phyloP scores from a whole-genome alignment of 2,888 invertebrate genomes.

The Colletes collaris region DNA sequence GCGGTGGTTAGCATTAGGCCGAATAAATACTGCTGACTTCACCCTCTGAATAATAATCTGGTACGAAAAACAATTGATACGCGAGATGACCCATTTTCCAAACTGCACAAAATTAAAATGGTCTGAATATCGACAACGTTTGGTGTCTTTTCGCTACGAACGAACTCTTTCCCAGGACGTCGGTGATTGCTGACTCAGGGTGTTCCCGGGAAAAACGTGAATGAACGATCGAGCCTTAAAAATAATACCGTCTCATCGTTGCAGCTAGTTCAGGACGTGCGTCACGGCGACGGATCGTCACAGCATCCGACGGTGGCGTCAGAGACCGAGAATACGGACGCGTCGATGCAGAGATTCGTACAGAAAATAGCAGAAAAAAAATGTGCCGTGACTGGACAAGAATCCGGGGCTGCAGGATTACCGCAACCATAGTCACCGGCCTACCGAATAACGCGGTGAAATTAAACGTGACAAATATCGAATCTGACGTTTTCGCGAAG shows the following conservation, averaged over 20 bases:
- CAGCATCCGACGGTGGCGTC: slow-evolving; percentile 53
- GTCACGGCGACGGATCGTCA: slow-evolving; percentile 42
- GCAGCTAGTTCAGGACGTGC: slow-evolving; percentile 42
- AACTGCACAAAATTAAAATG: too few species aligned
- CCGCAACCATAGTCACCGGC: too few species aligned
- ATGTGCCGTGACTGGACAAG: too few species aligned
- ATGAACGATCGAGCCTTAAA: slow-evolving; percentile 72
- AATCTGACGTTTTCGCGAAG: background rate
- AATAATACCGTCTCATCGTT: slow-evolving; percentile 59
- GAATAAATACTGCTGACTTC: background rate
- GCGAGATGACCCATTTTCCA: too few species aligned
- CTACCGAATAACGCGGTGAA: background rate
- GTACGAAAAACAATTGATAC: too few species aligned
- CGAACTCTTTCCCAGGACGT: slow-evolving; percentile 44
- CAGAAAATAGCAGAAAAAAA: too few species aligned
- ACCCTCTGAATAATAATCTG: background rate
- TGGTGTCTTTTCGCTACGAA: slow-evolving; percentile 29
- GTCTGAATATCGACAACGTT: too few species aligned
- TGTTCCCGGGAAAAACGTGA: slow-evolving; percentile 63
- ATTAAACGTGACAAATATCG: background rate
- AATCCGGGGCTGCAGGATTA: too few species aligned
- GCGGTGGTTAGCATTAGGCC: too few species aligned
- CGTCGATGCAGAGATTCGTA: background rate
- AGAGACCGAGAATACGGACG: slow-evolving; percentile 58
- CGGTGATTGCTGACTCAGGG: slow-evolving; percentile 70